A percentile compares a stretch with the other conserved stretches of the same genome.
Conservation (phyloP, 2,888 invertebrate species). For the Synergus itoensis region DNA sequence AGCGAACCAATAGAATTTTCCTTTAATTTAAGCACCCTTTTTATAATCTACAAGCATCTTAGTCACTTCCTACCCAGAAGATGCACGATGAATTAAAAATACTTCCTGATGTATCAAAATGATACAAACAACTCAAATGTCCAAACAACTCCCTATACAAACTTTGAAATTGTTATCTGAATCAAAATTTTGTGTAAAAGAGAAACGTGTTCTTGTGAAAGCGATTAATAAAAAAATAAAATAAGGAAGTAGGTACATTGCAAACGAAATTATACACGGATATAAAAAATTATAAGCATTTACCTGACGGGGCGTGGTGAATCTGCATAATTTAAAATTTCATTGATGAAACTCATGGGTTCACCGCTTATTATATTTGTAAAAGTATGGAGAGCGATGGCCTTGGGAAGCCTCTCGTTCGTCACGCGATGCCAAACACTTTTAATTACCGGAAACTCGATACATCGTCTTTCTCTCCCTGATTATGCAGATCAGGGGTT, state of each 20-base stretch:
- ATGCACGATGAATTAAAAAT: conserved; percentile 16
- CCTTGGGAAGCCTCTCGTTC: conserved; percentile 36
- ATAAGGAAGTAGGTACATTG: background rate
- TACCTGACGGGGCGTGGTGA: background rate
- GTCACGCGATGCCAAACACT: conserved; percentile 34
- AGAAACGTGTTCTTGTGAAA: background rate
- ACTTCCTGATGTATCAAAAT: conserved; percentile 6
- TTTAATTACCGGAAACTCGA: conserved; percentile 39
- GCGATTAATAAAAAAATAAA: background rate
- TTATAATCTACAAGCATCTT: background rate
- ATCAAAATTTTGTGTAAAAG: background rate
- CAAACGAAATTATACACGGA: background rate
- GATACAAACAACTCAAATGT: background rate
- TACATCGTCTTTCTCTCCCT: conserved; percentile 18
- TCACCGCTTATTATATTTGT: conserved; percentile 30
- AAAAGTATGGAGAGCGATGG: conserved; percentile 22
- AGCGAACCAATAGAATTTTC: background rate
- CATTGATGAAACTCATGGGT: conserved; percentile 9
- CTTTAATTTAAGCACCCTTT: conserved; percentile 2
- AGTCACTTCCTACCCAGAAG: background rate
- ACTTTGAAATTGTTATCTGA: background rate
- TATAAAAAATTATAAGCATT: background rate
- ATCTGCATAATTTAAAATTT: background rate
- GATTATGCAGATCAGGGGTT: conserved; percentile 31
- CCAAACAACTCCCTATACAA: background rate